Base-by-base conservation (phyloP, 64 coral and sea anemone genomes). In the Cladopsammia gracilis region DNA sequence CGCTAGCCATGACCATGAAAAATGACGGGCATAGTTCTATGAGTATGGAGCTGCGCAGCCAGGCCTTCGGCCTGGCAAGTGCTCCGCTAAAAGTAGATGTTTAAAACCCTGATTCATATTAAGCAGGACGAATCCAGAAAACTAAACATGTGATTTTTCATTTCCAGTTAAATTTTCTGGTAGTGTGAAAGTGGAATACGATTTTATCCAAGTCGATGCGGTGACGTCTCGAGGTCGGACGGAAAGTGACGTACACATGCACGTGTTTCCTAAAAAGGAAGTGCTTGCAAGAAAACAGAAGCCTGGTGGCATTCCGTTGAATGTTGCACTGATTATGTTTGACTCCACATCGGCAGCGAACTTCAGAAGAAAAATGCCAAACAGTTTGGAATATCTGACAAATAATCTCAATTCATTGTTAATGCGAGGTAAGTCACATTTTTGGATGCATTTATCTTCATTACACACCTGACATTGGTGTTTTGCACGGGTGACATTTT, bases 331-430 rank as follows among this genome's bases (percentile, higher is more conserved):
- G 87, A 85, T 95, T 22, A 90, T 90, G 77, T 95, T 95, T 47
- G 93, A 95, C 79, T 95, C 93, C 3, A 90, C 87, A 3, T 95
- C 93, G 3, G 87, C 87, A 4, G 93, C 93, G 43, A 89, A 95
- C 60, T 95, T 95, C 25, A 75, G 59, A 34, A 64, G 93, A 16
- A 95, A 95, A 58, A 90, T 95, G 93, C 78, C 87, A 16, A 90
- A 90, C 9, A 95, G 69, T 2, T 82, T 76, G 4, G 61, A 86
- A 43, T 90, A 84, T 62, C 46, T 95, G 56, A 90, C 80, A 7
- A 71, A 90, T 3, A 76, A 86, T 48, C 53, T 89, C 0, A 70
- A 89, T 2, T 85, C 87, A 6, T 42, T 95, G 10, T 86, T 90
- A 11, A 47, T 95, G 79, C 16, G 83, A 85, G 93, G 93, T 95